phyloP scores from a whole-genome alignment of 2,113 vertebrate genomes.

The Chionomys nivalis region DNA sequence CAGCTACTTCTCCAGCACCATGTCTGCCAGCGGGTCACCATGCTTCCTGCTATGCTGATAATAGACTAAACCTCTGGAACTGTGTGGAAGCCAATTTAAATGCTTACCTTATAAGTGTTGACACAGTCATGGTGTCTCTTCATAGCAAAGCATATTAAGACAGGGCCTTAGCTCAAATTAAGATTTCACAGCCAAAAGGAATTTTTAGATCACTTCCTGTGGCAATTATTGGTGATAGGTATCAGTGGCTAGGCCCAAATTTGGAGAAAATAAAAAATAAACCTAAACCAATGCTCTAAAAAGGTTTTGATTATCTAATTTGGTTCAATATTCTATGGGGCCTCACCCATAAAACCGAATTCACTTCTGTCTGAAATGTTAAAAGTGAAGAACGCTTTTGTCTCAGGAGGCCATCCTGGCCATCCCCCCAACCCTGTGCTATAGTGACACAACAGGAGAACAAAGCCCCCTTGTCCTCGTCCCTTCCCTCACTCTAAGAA shows the following conservation, averaged over 20 bases:
- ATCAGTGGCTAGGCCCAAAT: background rate
- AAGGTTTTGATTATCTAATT: background rate
- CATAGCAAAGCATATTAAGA: background rate
- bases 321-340: background rate
- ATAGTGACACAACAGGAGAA: background rate
- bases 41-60: too few relatives aligned
- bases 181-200: background rate
- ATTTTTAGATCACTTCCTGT: background rate
- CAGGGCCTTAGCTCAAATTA: background rate
- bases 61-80: background rate
- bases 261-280: conserved; percentile 11
- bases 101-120: too few relatives aligned
- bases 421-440: background rate
- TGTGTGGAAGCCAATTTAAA: background rate
- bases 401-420: background rate
- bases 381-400: conserved; percentile 11
- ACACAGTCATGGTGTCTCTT: background rate
- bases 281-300: conserved; percentile 13
- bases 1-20: background rate
- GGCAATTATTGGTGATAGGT: background rate
- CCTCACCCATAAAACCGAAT: background rate
- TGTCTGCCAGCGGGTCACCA: background rate
- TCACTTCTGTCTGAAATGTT: conserved; percentile 1
- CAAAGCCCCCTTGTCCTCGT: conserved; percentile 12
- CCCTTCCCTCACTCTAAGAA: background rate